phyloP scores from a whole-genome alignment of 2,797 vertebrate genomes.

The Capromys pilorides region DNA sequence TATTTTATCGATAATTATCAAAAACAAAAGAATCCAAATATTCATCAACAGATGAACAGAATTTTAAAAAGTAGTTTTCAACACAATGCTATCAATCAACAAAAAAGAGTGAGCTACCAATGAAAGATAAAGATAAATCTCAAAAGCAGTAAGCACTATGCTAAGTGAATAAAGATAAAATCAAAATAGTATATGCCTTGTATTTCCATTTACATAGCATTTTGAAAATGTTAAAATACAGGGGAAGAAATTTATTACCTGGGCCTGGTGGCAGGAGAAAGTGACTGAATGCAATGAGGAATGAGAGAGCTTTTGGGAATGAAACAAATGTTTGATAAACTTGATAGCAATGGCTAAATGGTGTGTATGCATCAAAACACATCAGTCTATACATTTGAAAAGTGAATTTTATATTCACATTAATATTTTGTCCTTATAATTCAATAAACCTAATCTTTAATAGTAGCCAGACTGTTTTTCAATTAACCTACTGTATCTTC shows the following conservation, averaged over 20 bases:
- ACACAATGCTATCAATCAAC: not conserved
- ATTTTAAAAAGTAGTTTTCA: not conserved
- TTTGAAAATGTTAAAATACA: not conserved
- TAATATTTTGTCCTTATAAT: constrained; percentile 17
- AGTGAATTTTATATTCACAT: not conserved
- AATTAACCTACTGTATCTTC: constrained; percentile 12
- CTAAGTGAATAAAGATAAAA: not conserved
- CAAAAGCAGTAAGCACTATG: not conserved
- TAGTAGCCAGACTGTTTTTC: constrained; percentile 38
- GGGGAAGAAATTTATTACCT: not conserved
- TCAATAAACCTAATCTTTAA: constrained; percentile 17
- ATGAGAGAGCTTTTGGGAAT: not conserved
- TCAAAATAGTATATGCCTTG: not conserved
- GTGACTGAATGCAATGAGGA: not conserved
- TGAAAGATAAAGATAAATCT: not conserved
- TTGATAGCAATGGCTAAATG: not conserved
- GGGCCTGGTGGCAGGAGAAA: not conserved
- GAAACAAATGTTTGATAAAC: not conserved
- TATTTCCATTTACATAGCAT: not conserved
- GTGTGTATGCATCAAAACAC: constrained; percentile 1
- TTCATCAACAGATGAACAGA: not conserved
- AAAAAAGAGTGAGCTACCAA: not conserved
- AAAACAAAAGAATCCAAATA: constrained; percentile 2
- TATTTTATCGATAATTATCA: not conserved
- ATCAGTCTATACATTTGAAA: not conserved